Conservation (phyloP, 2,888 invertebrate genomes). For the Pantelozetes paolii region DNA sequence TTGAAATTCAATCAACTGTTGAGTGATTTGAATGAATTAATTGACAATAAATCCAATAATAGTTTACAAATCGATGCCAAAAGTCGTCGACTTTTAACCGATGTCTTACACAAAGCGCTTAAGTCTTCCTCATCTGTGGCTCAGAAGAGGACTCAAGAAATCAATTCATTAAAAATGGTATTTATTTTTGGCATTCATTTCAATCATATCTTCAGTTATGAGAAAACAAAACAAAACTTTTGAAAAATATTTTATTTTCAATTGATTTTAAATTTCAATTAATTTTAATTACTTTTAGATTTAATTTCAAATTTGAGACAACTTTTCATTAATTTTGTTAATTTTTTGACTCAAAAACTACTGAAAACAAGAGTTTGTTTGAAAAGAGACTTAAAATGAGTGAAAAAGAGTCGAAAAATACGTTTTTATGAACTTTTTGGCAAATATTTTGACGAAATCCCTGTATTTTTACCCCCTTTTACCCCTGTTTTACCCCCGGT, state of each 20-base stretch:
- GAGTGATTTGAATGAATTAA: constrained; percentile 27
- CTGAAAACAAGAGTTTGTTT: background rate
- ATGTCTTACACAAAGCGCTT: background rate
- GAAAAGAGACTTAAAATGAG: background rate
- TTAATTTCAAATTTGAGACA: too few relatives aligned
- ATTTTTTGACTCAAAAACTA: too few relatives aligned
- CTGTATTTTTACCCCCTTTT: background rate
- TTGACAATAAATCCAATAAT: constrained; percentile 7
- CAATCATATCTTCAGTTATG: background rate
- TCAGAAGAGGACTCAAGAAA: background rate
- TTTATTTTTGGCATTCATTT: background rate
- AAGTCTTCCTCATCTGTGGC: background rate
- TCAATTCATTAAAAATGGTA: constrained; percentile 10
- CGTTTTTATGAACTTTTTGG: constrained; percentile 27
- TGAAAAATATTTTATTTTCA: background rate
- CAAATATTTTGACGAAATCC: constrained; percentile 1
- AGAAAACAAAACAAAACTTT: background rate
- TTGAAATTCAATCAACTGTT: constrained; percentile 1
- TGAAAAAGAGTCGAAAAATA: background rate
- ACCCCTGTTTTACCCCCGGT: background rate
- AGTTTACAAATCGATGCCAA: background rate
- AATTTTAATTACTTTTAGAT: too few relatives aligned
- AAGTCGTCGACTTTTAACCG: constrained; percentile 6
- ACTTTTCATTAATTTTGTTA: too few relatives aligned
- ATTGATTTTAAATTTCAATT: too few relatives aligned